These are phyloP conservation scores for Pomatorhinus ruficollis DNA, from an alignment of 2,113 vertebrate species.

Conservation along the genomic window DNA sequence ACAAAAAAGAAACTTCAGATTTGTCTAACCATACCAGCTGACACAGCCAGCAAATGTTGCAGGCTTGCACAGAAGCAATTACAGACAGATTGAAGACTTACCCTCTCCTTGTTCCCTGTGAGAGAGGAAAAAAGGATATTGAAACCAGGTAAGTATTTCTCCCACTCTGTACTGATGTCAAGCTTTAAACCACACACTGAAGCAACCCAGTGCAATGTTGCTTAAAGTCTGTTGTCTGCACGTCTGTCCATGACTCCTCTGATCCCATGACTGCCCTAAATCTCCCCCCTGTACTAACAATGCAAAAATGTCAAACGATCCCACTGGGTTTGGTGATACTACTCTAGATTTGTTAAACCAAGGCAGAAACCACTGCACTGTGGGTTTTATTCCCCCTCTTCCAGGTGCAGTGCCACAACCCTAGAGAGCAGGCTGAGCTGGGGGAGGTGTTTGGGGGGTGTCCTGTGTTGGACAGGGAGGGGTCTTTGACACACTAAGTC, in stretches of 20 bases:
- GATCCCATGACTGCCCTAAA: background rate
- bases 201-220: background rate
- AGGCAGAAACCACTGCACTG: background rate
- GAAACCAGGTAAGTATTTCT: background rate
- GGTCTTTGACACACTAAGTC: background rate
- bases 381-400: background rate
- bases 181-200: background rate
- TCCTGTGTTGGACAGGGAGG: background rate
- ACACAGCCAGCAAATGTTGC: background rate
- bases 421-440: background rate
- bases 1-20: background rate
- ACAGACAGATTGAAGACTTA: conserved; percentile 72
- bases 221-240: background rate
- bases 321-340: background rate
- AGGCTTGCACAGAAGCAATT: background rate
- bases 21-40: background rate
- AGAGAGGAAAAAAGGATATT: conserved; percentile 34
- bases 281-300: background rate
- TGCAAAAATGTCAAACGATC: background rate
- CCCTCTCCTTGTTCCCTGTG: conserved; percentile 86
- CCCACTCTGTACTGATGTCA: accelerated
- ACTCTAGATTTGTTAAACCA: background rate
- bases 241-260: background rate
- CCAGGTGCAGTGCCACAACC: background rate
- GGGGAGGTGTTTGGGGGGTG: background rate